Percentiles rank a stretch among this genome's conserved stretches.
Evolutionary conservation across 1,140 invertebrate species (phyloP).

Genomic region (Drosophila nikananu): DNA sequence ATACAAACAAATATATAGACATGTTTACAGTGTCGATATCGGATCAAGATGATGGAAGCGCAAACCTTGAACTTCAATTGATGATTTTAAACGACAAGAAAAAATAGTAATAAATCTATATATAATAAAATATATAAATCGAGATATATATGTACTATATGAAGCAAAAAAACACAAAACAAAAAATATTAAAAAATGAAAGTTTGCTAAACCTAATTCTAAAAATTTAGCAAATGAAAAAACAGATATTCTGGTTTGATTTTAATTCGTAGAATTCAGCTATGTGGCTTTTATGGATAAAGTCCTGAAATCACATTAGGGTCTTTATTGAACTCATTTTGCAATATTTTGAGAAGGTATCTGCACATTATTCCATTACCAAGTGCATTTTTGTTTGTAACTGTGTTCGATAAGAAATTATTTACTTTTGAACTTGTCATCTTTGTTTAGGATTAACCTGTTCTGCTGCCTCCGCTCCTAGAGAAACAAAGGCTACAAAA

Average conservation of each 20-base stretch:
- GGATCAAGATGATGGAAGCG: conserved; percentile 44
- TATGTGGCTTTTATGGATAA: background rate
- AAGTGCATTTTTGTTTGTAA: too few relatives aligned
- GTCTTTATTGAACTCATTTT: too few relatives aligned
- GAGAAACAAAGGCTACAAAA: too few relatives aligned
- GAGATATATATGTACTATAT: conserved; percentile 72
- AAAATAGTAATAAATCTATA: conserved; percentile 70
- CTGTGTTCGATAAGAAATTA: background rate
- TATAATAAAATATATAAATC: conserved; percentile 64
- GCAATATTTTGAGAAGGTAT: too few relatives aligned
- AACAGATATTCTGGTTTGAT: conserved; percentile 16
- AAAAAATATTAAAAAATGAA: conserved; percentile 61
- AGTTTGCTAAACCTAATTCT: conserved; percentile 80
- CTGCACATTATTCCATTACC: too few relatives aligned
- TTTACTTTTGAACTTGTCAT: background rate
- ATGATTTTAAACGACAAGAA: conserved; percentile 71
- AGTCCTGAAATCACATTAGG: background rate
- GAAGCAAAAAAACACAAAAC: conserved; percentile 58
- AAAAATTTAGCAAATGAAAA: conserved; percentile 80
- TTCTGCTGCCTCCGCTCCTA: too few relatives aligned
- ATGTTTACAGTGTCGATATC: conserved; percentile 30
- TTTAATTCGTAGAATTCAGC: conserved; percentile 4
- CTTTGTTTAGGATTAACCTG: too few relatives aligned
- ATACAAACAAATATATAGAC: conserved; percentile 40
- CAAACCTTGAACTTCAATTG: conserved; percentile 67